Conservation (phyloP, 2,797 vertebrate genomes). For the Pempheris klunzingeri region DNA sequence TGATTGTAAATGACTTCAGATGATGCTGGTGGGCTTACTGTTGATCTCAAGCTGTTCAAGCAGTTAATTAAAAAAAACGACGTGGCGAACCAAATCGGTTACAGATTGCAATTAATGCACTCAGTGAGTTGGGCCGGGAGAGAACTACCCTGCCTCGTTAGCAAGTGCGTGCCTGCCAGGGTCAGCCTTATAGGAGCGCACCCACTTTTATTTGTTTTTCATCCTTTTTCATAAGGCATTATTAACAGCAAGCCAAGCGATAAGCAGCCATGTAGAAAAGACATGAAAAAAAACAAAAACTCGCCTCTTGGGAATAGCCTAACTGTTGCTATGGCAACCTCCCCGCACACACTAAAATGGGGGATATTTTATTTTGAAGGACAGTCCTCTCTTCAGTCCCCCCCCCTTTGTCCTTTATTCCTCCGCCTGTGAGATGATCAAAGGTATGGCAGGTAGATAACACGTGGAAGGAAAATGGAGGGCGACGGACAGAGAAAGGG, state of each 20-base stretch:
- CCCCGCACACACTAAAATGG: constrained; percentile 39
- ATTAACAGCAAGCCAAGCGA: constrained; percentile 80
- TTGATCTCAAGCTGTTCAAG: constrained; percentile 86
- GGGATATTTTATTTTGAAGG: constrained; percentile 66
- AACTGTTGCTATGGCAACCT: constrained; percentile 86
- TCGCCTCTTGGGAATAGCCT: constrained; percentile 55
- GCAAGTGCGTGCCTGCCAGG: constrained; percentile 61
- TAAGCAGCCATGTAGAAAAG: constrained; percentile 60
- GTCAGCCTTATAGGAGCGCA: constrained; percentile 65
- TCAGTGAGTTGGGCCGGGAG: constrained; percentile 61
- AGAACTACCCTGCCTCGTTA: constrained; percentile 75
- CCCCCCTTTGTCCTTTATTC: constrained; percentile 60
- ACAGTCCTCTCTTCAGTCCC: constrained; percentile 56
- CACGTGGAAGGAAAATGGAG: constrained; percentile 28
- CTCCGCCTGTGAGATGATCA: constrained; percentile 68
- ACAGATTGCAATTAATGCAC: constrained; percentile 85
- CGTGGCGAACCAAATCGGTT: constrained; percentile 81
- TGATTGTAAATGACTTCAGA: constrained; percentile 84
- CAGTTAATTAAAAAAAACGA: constrained; percentile 83
- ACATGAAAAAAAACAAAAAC: constrained; percentile 39
- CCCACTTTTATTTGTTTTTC: constrained; percentile 68
- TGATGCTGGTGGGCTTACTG: constrained; percentile 79
- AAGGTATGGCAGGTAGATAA: constrained; percentile 73
- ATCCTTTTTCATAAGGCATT: constrained; percentile 70
- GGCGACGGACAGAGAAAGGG: not conserved